Evolutionary conservation across 2,113 vertebrate genomes (phyloP).

Genomic region (Oncorhynchus mykiss): DNA sequence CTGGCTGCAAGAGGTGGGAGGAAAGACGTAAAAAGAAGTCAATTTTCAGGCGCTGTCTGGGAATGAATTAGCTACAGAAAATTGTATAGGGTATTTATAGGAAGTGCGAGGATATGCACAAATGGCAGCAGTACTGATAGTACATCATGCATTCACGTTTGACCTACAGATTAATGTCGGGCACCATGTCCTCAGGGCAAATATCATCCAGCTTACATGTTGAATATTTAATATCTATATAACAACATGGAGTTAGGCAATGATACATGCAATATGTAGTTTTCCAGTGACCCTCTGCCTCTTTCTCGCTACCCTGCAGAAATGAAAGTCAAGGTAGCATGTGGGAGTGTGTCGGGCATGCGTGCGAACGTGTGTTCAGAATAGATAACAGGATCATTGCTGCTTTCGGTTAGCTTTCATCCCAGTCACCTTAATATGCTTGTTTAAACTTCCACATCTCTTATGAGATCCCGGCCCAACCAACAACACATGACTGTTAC

Average conservation of each 20-base stretch:
- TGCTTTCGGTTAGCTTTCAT: neutral
- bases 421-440: neutral
- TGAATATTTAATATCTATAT: neutral
- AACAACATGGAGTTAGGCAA: neutral
- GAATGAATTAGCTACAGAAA: no score
- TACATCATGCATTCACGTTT: neutral
- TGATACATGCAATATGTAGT: neutral
- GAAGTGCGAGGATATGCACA: neutral
- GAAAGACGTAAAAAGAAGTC: no score
- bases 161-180: neutral
- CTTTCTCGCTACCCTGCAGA: no score
- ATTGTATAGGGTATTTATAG: no score
- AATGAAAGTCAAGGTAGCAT: no score
- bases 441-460: neutral
- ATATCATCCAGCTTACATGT: neutral
- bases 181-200: neutral
- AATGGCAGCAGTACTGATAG: neutral
- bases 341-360: neutral
- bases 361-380: neutral
- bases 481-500: neutral
- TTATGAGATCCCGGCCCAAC: neutral
- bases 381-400: neutral
- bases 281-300: neutral
- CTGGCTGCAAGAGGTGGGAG: neutral
- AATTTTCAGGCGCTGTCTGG: no score